Base-by-base conservation (phyloP, 2,113 vertebrate genomes). In the Accipiter virgatus region DNA sequence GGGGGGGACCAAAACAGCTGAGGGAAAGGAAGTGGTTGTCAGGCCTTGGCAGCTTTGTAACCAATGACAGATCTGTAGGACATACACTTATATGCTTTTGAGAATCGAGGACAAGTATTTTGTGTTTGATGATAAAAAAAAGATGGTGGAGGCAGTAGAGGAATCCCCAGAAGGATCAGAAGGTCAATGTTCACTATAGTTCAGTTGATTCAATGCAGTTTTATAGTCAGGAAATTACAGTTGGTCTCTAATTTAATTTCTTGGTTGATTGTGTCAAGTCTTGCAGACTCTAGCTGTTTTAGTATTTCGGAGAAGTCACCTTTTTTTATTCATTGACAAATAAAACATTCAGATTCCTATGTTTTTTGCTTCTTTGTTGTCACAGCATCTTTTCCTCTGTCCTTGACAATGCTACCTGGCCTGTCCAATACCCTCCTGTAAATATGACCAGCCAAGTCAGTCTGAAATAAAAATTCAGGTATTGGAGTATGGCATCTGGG, bases 1-100 rank as follows among this genome's bases (percentile, higher is more conserved):
- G 26, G 50, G 7, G 11, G 7, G 11, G 9, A 23, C 7, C 6
- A 34, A 13, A 77, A 8, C 5, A 23, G 9, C 2, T 2, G 2
- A 10, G 2, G 26, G 31, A 25, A 72, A 68, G 9, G 26, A 32
- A 48, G 6, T 0, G 0, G 3, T 14, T 75, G 6, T 18, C 31
- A 29, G 14, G 15, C 9, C 3, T 42, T 32, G 31, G 4, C 14
- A 45, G 20, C 14, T 75, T 23, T 31, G 12, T 47, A 45, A 13
- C 4, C 0, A 0, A 4, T 4, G 7, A 26, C 9, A 36, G 9
- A 11, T 6, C 7, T 38, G 9, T 4, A 45, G 15, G 11, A 67
- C 59, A 38, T 3, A 12, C 2, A 3, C 4, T 50, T 47, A 6
- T 6, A 6, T 1, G 2, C 1, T 23, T 78, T 48, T 6, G 19